Percentiles rank a stretch among this genome's conserved stretches.
phyloP scores from a whole-genome alignment of 1,140 invertebrate species.

The Dufourea novaeangliae region DNA sequence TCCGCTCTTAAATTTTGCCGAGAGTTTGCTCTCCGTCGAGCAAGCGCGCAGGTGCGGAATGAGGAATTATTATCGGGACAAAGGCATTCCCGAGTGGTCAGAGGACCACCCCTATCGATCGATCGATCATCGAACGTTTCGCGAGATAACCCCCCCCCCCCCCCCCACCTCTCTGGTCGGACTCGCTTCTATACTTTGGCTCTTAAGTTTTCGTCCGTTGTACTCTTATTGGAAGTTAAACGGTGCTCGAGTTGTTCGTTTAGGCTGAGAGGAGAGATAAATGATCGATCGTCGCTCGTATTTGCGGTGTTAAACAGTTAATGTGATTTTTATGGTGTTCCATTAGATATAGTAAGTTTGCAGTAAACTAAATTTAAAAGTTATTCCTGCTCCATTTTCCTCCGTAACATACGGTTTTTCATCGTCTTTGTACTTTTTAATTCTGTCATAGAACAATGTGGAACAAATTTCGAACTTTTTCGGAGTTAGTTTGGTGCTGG shows the following conservation, averaged over 20 bases:
- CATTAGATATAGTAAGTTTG: too few relatives aligned
- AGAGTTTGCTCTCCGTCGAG: neutral
- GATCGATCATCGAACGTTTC: neutral
- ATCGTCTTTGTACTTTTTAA: too few relatives aligned
- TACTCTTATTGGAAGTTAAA: too few relatives aligned
- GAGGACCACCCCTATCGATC: neutral
- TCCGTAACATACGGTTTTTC: too few relatives aligned
- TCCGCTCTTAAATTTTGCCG: conserved; percentile 39
- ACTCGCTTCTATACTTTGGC: neutral
- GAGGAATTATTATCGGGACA: conserved; percentile 3
- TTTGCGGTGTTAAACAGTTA: too few relatives aligned
- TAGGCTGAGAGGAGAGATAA: neutral
- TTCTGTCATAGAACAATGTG: too few relatives aligned
- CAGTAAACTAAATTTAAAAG: too few relatives aligned
- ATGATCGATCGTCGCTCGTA: neutral
- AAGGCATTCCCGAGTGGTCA: neutral
- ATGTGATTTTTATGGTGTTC: too few relatives aligned
- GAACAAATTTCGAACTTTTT: too few relatives aligned
- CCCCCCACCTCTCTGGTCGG: too few relatives aligned
- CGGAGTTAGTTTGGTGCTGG: too few relatives aligned
- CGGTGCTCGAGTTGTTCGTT: neutral
- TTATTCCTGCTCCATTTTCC: too few relatives aligned
- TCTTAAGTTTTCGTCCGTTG: neutral
- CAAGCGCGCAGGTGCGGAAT: conserved; percentile 2
- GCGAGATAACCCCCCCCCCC: neutral